Conservation (phyloP, 92 coral and sea anemone species). For the Bergia puertoricense region DNA sequence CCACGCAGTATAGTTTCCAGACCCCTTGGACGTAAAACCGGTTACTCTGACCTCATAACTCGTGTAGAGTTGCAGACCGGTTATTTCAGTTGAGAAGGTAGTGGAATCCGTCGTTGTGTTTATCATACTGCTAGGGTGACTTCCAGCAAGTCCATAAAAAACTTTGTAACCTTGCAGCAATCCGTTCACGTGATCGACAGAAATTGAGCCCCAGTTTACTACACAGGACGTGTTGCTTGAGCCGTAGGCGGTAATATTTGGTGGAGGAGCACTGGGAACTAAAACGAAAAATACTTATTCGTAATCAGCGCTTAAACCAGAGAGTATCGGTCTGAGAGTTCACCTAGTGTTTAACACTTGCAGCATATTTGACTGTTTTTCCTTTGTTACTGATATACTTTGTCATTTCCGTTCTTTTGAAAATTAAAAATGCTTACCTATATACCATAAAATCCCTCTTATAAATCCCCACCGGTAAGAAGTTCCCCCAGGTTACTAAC, state of each 20-base stretch:
- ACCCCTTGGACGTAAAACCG: slow-evolving; percentile 25
- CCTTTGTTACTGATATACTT: too few species aligned
- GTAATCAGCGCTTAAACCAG: neutral
- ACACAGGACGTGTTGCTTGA: slow-evolving; percentile 1
- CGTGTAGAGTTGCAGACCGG: neutral
- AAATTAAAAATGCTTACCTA: too few species aligned
- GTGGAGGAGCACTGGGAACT: slow-evolving; percentile 41
- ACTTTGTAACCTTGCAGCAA: neutral
- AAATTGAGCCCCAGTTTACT: slow-evolving; percentile 17
- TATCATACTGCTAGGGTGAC: neutral
- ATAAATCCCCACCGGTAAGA: too few species aligned
- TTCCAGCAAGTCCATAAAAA: slow-evolving; percentile 30
- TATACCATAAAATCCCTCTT: too few species aligned
- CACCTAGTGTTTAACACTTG: too few species aligned
- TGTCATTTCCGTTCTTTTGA: too few species aligned
- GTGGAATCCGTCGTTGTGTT: slow-evolving; percentile 19
- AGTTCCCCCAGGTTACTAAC: too few species aligned
- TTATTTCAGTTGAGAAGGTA: neutral
- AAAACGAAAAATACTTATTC: neutral
- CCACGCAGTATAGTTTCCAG: slow-evolving; percentile 20
- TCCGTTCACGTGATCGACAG: slow-evolving; percentile 16
- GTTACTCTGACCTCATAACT: slow-evolving; percentile 15
- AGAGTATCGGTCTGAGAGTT: too few species aligned
- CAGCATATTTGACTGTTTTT: too few species aligned
- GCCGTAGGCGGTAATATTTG: slow-evolving; percentile 15